phyloP scores from a whole-genome alignment of 1,140 invertebrate species.

The Diploscapter pachys region DNA sequence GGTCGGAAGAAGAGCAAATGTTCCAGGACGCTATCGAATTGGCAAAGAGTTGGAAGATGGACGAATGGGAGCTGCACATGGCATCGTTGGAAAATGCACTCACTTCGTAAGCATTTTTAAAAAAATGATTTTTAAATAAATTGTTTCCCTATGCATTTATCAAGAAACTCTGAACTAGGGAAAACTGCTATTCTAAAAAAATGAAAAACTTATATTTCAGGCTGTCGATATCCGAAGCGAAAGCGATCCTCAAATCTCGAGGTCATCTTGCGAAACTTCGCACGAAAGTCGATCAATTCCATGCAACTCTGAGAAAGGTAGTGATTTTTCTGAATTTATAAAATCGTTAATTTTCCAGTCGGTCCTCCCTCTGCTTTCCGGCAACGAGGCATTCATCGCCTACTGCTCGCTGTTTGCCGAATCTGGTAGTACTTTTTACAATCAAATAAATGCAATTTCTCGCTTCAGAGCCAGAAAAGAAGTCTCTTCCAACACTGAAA shows the following conservation, averaged over 20 bases:
- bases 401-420: conserved; percentile 11
- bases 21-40: conserved; percentile 1
- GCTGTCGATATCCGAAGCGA: background rate
- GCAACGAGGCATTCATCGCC: conserved; percentile 10
- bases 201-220: background rate
- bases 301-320: background rate
- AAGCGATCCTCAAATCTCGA: conserved; percentile 5
- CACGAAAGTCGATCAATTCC: background rate
- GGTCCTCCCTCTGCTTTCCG: conserved; percentile 2
- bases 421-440: no score
- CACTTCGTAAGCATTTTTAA: conserved; percentile 5
- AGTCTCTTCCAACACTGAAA: conserved; percentile 4
- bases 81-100: conserved; percentile 15
- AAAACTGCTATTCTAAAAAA: no score
- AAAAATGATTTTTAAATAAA: background rate
- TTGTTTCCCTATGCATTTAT: no score
- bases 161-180: no score
- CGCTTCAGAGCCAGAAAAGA: conserved; percentile 1
- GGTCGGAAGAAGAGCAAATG: conserved; percentile 7
- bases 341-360: background rate
- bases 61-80: conserved; percentile 16
- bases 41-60: conserved; percentile 4
- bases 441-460: no score
- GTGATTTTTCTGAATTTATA: background rate
- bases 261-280: background rate